phyloP scores from a whole-genome alignment of 2,797 vertebrate species.

The Octomys mimax region DNA sequence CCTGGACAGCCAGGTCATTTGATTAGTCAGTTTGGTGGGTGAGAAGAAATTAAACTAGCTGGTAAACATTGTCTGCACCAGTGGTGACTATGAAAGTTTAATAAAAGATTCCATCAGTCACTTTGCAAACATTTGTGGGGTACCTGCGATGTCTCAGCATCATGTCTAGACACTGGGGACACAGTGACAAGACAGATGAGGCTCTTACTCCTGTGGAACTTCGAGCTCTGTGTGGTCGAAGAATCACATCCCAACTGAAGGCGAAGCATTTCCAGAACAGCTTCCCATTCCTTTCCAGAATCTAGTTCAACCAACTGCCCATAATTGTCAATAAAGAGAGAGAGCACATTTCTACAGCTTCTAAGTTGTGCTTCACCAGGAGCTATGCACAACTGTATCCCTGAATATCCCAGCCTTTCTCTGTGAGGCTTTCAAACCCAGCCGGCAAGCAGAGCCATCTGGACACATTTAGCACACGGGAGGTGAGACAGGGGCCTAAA shows the following conservation, averaged over 20 bases:
- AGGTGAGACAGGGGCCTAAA: conserved; percentile 42
- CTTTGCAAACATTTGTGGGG: conserved; percentile 73
- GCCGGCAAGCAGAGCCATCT: conserved; percentile 42
- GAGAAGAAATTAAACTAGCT: not conserved
- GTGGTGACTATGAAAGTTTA: not conserved
- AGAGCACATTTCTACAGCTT: not conserved
- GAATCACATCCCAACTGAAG: not conserved
- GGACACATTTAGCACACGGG: conserved; percentile 45
- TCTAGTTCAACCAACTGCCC: not conserved
- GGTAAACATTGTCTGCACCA: not conserved
- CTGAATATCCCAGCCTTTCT: not conserved
- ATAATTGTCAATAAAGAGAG: not conserved
- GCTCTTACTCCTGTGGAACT: not conserved
- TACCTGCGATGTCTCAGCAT: conserved; percentile 70
- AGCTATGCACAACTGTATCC: not conserved
- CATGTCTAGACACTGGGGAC: conserved; percentile 69
- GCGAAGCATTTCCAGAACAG: not conserved
- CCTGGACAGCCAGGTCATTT: conserved; percentile 5
- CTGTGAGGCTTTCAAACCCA: not conserved
- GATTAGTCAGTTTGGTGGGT: conserved; percentile 38
- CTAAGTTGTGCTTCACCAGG: not conserved
- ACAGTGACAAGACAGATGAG: conserved; percentile 16
- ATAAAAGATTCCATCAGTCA: conserved; percentile 67
- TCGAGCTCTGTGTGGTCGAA: not conserved
- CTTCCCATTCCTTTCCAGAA: not conserved